Evolutionary conservation across 2,888 invertebrate species (phyloP), one percentile per base, ranked within the genome.

Genomic region (Andrena minutula): DNA sequence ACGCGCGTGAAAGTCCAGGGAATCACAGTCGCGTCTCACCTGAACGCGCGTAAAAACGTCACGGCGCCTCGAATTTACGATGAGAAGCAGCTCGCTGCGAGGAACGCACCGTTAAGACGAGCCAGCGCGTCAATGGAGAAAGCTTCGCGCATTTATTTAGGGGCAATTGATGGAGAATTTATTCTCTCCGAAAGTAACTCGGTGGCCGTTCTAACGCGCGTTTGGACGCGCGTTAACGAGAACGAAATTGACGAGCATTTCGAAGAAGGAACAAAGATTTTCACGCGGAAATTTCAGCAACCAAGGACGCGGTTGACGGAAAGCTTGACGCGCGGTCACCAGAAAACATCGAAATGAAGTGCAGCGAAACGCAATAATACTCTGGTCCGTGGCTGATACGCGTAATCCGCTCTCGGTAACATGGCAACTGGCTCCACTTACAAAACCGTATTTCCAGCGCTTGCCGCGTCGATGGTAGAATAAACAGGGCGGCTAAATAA

Each of bases 1-100:
- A 28, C 51, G 7, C 56, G 58, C 78, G 79, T 74, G 76, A 74
- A 80, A 76, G 79, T 77, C 75, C 63, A 58, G 26, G 63, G 6
- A 53, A 61, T 69, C 68, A 12, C 51, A 23, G 8, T 30, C 32
- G 8, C 51, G 23, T 16, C 23, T 68, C 63, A 56, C 56, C 61
- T 30, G 30, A 20, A 61, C 30, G 60, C 60, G 70, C 30, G 30
- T 74, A 49, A 74, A 66, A 74, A n/a, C 32, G 58, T 23, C 73
- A 41, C 20, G 60, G 28, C 60, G 28, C 23, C 51, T 10, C 56
- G 26, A 26, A 56, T 56, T 56, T 56, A 56, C 56, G 56, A 26
- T 23, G 56, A 10, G 56, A 56, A 56, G 56, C 2, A 10, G 23
- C 56, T n/a, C 56, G 23, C 56, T 26, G 26, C 4, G 56, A 56